Percentiles rank a stretch among this genome's conserved stretches.
Conservation (phyloP, 2,113 vertebrate species). For the Cololabis saira region DNA sequence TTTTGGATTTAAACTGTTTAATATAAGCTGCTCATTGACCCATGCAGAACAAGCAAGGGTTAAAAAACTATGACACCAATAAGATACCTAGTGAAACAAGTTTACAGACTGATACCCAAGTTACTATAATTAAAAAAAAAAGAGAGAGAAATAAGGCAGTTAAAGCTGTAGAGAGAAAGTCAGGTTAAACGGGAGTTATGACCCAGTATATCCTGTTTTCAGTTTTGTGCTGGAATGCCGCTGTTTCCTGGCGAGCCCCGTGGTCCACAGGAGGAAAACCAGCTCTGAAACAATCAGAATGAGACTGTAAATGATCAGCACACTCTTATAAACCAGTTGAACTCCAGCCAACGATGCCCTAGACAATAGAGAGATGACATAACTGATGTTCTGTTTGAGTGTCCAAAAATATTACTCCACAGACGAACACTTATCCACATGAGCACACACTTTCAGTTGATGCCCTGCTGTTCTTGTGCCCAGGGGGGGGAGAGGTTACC, state of each 20-base stretch:
- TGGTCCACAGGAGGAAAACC: constrained; percentile 16
- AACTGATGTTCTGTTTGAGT: background rate
- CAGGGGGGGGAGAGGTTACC: constrained; percentile 57
- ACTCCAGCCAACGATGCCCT: background rate
- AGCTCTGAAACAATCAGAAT: constrained; percentile 3
- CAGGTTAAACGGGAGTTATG: constrained; percentile 23
- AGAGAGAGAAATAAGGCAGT: background rate
- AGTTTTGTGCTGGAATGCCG: constrained; percentile 28
- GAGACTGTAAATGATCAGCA: background rate
- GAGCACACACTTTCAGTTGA: constrained; percentile 60
- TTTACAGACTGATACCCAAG: too few relatives aligned
- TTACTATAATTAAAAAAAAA: too few relatives aligned
- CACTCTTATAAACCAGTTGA: constrained; percentile 6
- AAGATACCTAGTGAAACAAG: too few relatives aligned
- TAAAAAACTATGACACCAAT: too few relatives aligned
- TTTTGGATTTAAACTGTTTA: background rate
- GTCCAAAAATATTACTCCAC: background rate
- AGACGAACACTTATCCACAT: constrained; percentile 1
- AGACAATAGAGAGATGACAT: constrained; percentile 47
- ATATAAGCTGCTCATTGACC: background rate
- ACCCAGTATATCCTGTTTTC: constrained; percentile 41
- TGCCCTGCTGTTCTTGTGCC: constrained; percentile 64
- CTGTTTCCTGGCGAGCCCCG: constrained; percentile 18
- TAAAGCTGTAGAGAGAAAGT: constrained; percentile 22
- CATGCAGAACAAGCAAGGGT: too few relatives aligned